Evolutionary conservation across 2,888 invertebrate genomes (phyloP).

Genomic region (Drepanosiphum platanoidis): DNA sequence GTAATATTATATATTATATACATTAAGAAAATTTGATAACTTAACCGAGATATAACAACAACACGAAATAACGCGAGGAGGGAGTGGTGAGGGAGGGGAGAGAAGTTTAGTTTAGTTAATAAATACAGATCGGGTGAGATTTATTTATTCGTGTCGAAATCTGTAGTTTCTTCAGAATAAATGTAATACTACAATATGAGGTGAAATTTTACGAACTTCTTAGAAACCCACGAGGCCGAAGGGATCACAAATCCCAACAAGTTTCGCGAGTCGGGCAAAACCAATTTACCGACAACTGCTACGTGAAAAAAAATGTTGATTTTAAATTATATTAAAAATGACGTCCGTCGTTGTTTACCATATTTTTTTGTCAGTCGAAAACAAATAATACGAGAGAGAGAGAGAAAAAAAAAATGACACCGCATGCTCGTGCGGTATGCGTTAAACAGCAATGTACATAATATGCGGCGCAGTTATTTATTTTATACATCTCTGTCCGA

Average conservation of each 20-base stretch:
- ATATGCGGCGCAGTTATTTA: not conserved
- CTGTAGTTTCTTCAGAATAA: no score
- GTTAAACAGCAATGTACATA: not conserved
- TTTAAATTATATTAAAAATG: constrained; percentile 5
- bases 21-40: no score
- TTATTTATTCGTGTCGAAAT: no score
- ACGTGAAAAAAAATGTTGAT: not conserved
- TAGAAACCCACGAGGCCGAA: no score
- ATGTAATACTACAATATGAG: no score
- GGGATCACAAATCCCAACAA: not conserved
- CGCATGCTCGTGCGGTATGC: not conserved
- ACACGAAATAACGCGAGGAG: no score
- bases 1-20: no score
- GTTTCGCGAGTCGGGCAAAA: not conserved
- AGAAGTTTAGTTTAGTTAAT: no score
- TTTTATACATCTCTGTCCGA: not conserved
- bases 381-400: not conserved
- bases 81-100: no score
- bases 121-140: no score
- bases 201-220: no score
- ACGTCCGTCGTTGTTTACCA: constrained; percentile 8
- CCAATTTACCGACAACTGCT: not conserved
- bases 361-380: not conserved
- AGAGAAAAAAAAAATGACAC: constrained; percentile 13
- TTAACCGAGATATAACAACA: no score